Evolutionary conservation across 2,113 vertebrate species (phyloP).

Genomic region (Ornithorhynchus anatinus): DNA sequence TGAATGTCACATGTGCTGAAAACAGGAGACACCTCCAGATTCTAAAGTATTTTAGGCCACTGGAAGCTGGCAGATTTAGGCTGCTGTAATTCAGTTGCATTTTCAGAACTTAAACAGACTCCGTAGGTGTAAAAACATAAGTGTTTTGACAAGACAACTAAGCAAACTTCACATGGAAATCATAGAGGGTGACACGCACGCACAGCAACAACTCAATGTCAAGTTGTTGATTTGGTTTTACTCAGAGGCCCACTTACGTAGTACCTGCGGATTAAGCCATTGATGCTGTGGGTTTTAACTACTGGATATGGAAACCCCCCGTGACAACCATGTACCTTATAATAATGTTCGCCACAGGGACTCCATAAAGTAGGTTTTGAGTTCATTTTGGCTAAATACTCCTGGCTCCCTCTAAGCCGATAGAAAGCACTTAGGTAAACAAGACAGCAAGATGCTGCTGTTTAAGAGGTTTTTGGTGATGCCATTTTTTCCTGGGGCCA

Average conservation of each 20-base stretch:
- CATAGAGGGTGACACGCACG: accelerated
- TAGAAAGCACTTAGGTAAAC: neutral
- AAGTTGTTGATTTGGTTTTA: neutral
- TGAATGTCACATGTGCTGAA: neutral
- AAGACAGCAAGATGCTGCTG: neutral
- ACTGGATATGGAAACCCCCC: neutral
- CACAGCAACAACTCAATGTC: neutral
- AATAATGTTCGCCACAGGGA: slow-evolving; percentile 30
- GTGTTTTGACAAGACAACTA: neutral
- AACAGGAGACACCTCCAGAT: accelerated
- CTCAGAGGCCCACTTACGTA: neutral
- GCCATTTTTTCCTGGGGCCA: accelerated
- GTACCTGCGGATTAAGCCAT: slow-evolving; percentile 7
- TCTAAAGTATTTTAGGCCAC: neutral
- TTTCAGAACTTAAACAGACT: neutral
- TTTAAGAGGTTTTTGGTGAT: neutral
- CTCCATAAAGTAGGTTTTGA: neutral
- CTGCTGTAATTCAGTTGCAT: neutral
- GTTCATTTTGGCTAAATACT: neutral
- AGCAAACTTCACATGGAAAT: accelerated
- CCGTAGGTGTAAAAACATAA: neutral
- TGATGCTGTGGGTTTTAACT: slow-evolving; percentile 1
- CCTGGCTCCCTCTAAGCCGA: neutral
- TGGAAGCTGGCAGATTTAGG: neutral
- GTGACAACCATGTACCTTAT: slow-evolving; percentile 16